phyloP scores from a whole-genome alignment of 37 sponge, comb jelly and placozoan genomes.

The Cladorhizidae sp. region DNA sequence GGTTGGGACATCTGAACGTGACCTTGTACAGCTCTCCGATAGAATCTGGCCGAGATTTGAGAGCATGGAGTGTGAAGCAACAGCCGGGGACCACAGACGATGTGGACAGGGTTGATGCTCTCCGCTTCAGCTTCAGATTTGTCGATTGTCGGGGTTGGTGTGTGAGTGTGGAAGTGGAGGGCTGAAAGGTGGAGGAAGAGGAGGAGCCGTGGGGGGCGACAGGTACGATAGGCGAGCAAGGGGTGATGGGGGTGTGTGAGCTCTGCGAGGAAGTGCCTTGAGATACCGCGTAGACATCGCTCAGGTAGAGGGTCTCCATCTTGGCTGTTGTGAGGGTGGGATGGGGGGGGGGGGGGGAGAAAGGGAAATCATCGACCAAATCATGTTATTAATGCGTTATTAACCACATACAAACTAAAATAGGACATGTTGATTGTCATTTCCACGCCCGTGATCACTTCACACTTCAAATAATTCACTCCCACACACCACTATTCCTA shows the following conservation, averaged over 20 bases:
- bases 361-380: neutral
- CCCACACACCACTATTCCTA: too few relatives aligned
- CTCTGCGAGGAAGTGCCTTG: neutral
- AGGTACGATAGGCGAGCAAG: neutral
- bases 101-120: neutral
- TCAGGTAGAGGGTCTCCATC: constrained; percentile 23
- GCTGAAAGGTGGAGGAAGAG: neutral
- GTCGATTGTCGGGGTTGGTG: neutral
- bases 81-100: neutral
- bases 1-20: constrained; percentile 25
- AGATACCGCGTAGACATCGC: constrained; percentile 50
- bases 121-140: neutral
- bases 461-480: too few relatives aligned
- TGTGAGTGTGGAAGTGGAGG: neutral
- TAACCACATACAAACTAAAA: too few relatives aligned
- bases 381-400: too few relatives aligned
- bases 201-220: neutral
- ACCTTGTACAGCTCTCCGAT: constrained; percentile 29
- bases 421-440: too few relatives aligned
- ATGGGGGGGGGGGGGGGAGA: constrained; percentile 15
- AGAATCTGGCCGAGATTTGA: constrained; percentile 43
- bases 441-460: too few relatives aligned
- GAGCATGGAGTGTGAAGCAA: constrained; percentile 50
- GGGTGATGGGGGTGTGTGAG: constrained; percentile 15
- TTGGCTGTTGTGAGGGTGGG: neutral